Conservation (phyloP, 2,888 invertebrate species). For the Watsonalla binaria region DNA sequence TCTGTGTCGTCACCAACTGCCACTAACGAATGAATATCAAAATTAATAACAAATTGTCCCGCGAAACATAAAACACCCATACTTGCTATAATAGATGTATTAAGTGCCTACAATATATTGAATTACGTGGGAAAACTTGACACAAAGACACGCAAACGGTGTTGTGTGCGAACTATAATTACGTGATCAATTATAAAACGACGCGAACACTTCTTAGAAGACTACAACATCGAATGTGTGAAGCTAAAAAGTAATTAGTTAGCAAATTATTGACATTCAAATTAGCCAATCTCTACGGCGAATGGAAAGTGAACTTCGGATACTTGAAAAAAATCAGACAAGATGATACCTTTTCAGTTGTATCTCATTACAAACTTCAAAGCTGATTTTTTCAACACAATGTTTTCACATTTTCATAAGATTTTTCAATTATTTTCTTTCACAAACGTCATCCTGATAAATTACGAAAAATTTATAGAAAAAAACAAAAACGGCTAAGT, state of each 20-base stretch:
- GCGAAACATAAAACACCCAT: conserved; percentile 1
- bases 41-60: not conserved
- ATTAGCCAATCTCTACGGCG: not conserved
- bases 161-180: conserved; percentile 18
- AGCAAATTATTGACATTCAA: not conserved
- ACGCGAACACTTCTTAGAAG: conserved; percentile 15
- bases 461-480: too few relatives aligned
- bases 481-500: too few relatives aligned
- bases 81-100: conserved; percentile 3
- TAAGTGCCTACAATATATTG: conserved; percentile 14
- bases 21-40: too few relatives aligned
- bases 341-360: too few relatives aligned
- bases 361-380: too few relatives aligned
- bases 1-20: too few relatives aligned
- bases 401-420: too few relatives aligned
- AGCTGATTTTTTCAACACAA: too few relatives aligned
- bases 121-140: conserved; percentile 39
- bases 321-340: too few relatives aligned
- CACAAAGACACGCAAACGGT: conserved; percentile 15
- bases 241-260: conserved; percentile 2
- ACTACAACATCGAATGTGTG: conserved; percentile 4
- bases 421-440: too few relatives aligned
- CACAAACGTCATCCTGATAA: too few relatives aligned
- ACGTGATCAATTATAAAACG: conserved; percentile 28
- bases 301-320: too few relatives aligned